phyloP scores from a whole-genome alignment of 2,113 vertebrate genomes.

The Rissa tridactyla region DNA sequence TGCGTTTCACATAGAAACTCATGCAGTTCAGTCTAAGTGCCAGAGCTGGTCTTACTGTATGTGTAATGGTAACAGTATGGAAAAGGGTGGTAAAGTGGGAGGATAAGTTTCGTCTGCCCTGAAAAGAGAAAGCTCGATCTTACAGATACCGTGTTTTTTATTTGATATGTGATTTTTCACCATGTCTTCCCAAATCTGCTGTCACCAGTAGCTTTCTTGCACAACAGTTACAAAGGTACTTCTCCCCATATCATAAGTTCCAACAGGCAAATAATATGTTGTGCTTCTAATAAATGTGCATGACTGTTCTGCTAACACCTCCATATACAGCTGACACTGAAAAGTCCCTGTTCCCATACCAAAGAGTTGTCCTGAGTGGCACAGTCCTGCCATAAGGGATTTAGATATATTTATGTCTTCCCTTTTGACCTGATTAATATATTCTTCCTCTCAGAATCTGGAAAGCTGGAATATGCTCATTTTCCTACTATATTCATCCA shows the following conservation, averaged over 20 bases:
- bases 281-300: background rate
- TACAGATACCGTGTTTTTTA: background rate
- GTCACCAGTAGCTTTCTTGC: rapidly evolving
- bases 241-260: background rate
- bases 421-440: background rate
- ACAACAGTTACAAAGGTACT: background rate
- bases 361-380: background rate
- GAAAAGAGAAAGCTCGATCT: background rate
- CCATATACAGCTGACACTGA: background rate
- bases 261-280: background rate
- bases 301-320: background rate
- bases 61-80: background rate
- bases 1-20: background rate
- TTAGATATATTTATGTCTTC: background rate
- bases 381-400: background rate
- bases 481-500: background rate
- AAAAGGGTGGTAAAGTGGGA: background rate
- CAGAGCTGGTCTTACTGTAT: background rate
- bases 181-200: background rate
- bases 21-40: background rate
- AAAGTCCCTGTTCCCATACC: background rate
- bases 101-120: background rate
- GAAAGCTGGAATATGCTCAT: background rate
- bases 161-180: background rate
- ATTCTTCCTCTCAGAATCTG: background rate